Base-by-base conservation (phyloP, 2,113 vertebrate species). In the Actenoides lindsayi region DNA sequence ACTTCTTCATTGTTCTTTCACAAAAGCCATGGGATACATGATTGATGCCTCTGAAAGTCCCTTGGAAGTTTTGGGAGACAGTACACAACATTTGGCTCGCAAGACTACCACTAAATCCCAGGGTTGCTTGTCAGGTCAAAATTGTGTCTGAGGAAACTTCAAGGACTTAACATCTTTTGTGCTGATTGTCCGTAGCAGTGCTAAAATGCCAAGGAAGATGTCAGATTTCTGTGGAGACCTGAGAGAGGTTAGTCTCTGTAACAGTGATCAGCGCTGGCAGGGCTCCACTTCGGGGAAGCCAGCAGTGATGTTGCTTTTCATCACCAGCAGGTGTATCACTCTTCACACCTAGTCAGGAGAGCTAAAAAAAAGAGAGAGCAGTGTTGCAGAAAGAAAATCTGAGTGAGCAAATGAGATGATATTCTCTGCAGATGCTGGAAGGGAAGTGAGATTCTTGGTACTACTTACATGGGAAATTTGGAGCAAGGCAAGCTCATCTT, bases 61-160 rank as follows among this genome's bases (percentile, higher is more conserved):
- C 81, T 90, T 78, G 68, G 64, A 84, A 73, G 50, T 51, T 37
- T 20, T 87, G 51, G 51, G 39, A 70, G 17, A 28, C 27, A 3
- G 1, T 51, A 37, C 1, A 1, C 28, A 64, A 37, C 17, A 37
- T 50, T 80, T 37, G 54, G 31, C n/a, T 91, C 46, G 79, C 56
- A 94, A 93, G 70, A 57, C 41, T 35, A 33, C 10, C 11, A 44
- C 70, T 81, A 96, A 90, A 89, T 94, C 78, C 70, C 93, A 83
- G 56, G 46, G 37, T 76, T 87, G 83, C 76, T 97, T 88, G 91
- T 59, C 89, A 93, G 88, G 87, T 95, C 93, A 96, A 87, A 96
- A 89, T 59, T 81, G 28, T 83, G 73, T 81, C 93, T 83, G 41
- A 62, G 33, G 59, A 64, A 89, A 28, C 70, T 78, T 96, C 10